Evolutionary conservation across 2,888 invertebrate genomes (phyloP).

Genomic region (Cinara cedri): DNA sequence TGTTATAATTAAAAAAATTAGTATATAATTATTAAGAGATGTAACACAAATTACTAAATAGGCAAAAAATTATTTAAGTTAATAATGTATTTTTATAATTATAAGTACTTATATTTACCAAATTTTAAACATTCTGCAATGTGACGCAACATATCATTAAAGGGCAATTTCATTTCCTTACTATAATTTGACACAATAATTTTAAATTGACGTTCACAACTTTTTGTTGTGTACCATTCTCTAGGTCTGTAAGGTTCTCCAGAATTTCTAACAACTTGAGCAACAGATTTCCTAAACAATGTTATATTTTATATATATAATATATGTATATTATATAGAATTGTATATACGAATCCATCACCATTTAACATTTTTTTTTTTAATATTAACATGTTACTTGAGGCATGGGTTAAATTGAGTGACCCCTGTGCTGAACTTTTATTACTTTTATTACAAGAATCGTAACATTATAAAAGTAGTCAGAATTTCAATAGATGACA

Average conservation of each 20-base stretch:
- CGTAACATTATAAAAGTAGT: too few relatives aligned
- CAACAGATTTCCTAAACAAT: constrained; percentile 33
- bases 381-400: too few relatives aligned
- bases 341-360: not conserved
- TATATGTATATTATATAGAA: not conserved
- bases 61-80: not conserved
- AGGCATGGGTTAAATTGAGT: too few relatives aligned
- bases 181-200: constrained; percentile 17
- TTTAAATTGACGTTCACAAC: constrained; percentile 42
- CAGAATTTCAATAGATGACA: too few relatives aligned
- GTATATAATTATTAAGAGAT: not conserved
- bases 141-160: not conserved
- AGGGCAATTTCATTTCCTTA: constrained; percentile 17
- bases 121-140: constrained; percentile 16
- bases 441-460: too few relatives aligned
- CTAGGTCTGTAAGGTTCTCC: constrained; percentile 46
- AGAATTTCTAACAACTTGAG: constrained; percentile 30
- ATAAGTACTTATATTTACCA: constrained; percentile 29
- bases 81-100: not conserved
- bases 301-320: not conserved
- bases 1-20: not conserved
- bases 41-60: too few relatives aligned
- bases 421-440: too few relatives aligned
- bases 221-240: constrained; percentile 48
- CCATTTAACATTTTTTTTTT: too few relatives aligned